Base-by-base conservation (phyloP, 2,113 vertebrate species). In the Pycnonotus jocosus region DNA sequence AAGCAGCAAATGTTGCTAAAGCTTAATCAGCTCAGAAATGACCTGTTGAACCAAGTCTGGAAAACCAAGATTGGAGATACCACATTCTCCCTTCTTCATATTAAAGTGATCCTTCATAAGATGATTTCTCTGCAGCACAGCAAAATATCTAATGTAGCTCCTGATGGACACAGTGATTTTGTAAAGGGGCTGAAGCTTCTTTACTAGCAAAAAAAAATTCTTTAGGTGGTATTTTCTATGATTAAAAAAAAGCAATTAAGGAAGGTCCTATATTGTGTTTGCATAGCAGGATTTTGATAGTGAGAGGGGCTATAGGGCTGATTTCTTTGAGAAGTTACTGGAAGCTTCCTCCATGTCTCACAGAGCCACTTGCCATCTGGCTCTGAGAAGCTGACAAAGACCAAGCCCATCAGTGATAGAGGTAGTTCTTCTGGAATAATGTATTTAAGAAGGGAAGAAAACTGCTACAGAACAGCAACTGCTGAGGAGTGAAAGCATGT, bases 281-380 rank as follows among this genome's bases (percentile, higher is more conserved):
- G 35, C 9, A 8, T 54, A 45, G 22, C 25, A 60, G 24, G 17
- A 15, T 42, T 72, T 79, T 47, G 12, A 31, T 80, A 31, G 18
- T 0, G 0, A 6, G 5, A 13, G 12, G 10, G 2, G 2, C 20
- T 47, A 17, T 20, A 60, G n/a, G 6, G 9, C 25, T 28, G 40
- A 31, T 58, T 80, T 66, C 15, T 60, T 22, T 37, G 40, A 68
- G 45, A 48, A 48, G 31, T 47, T 53, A 11, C 25, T 16, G 17
- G 45, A 68, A 73, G 12, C 15, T 68, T 68, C 47, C 22, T 38
- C 38, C 7, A 3, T 42, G 25, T 73, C 45, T 28, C 12, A 40
- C 7, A 33, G 18, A 66, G 31, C 18, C 18, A 14, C 4, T 48
- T 48, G 62, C 17, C 56, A 42, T 22, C 15, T 25, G 7, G 17